Conservation (phyloP, 2,888 invertebrate species). For the Tetanocera ferruginea region DNA sequence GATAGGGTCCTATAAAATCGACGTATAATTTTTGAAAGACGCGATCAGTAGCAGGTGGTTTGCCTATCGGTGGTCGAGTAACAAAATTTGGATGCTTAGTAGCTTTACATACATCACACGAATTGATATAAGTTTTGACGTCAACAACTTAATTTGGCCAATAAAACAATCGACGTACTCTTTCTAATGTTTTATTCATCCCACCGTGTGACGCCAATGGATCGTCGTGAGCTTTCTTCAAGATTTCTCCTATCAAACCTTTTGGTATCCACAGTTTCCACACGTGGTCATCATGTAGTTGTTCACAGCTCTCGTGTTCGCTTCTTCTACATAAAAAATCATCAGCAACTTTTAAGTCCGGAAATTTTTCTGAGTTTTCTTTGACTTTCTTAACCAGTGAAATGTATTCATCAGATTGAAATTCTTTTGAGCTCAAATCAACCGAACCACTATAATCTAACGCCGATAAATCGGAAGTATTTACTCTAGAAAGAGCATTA, state of each 20-base stretch:
- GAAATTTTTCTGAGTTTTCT: slow-evolving; percentile 7
- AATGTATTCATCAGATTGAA: background rate
- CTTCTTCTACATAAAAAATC: slow-evolving; percentile 30
- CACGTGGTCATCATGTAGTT: slow-evolving; percentile 23
- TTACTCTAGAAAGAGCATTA: slow-evolving; percentile 31
- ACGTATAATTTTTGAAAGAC: slow-evolving; percentile 34
- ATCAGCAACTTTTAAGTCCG: slow-evolving; percentile 35
- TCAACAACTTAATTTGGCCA: slow-evolving; percentile 36
- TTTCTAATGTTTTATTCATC: slow-evolving; percentile 33
- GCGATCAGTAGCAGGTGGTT: slow-evolving; percentile 8
- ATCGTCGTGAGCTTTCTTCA: slow-evolving; percentile 17
- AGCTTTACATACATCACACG: slow-evolving; percentile 12
- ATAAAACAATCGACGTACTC: slow-evolving; percentile 31
- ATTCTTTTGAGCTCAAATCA: slow-evolving; percentile 31
- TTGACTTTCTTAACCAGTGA: background rate
- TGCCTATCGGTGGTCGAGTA: slow-evolving; percentile 25
- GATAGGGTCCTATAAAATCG: slow-evolving; percentile 5
- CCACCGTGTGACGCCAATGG: slow-evolving; percentile 27
- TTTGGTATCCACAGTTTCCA: slow-evolving; percentile 42
- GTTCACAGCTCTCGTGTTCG: slow-evolving; percentile 24
- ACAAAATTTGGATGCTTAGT: slow-evolving; percentile 23
- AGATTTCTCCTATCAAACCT: slow-evolving; percentile 19
- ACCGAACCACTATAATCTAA: slow-evolving; percentile 15
- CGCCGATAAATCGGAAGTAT: slow-evolving; percentile 2
- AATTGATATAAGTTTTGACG: slow-evolving; percentile 18